A percentile compares a stretch with the other conserved stretches of the same genome.
These are phyloP conservation scores for Zosterops borbonicus DNA, from an alignment of 2,113 vertebrate species.

Conservation along the genomic window DNA sequence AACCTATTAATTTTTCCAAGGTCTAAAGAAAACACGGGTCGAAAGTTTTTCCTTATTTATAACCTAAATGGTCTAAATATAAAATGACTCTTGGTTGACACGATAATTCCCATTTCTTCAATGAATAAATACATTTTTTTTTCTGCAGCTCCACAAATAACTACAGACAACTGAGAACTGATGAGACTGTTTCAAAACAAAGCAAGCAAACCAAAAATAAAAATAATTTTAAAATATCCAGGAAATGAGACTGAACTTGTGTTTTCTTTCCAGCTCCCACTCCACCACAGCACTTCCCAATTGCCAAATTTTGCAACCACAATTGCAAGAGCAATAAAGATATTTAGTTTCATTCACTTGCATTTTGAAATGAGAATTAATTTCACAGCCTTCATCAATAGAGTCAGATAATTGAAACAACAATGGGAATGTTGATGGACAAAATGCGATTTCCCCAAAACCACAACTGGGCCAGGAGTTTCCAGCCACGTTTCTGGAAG, in stretches of 20 bases:
- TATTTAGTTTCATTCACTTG: not conserved
- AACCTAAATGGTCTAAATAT: not conserved
- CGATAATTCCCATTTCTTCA: not conserved
- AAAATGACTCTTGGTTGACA: not conserved
- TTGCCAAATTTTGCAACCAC: not conserved
- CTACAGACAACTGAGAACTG: not conserved
- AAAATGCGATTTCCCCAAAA: not conserved
- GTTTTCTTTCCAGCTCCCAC: not conserved
- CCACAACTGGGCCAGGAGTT: not conserved
- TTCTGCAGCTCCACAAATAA: not conserved
- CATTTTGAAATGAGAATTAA: slow-evolving; percentile 12
- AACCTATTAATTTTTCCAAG: not conserved
- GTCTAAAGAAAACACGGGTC: not conserved
- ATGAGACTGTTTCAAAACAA: not conserved
- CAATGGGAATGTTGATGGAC: not conserved
- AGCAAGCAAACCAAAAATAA: not conserved
- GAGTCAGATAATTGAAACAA: not conserved
- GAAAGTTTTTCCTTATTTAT: not conserved
- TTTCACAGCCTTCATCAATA: not conserved
- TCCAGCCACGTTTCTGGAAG: not conserved
- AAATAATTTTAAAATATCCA: not conserved
- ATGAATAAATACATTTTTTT: not conserved
- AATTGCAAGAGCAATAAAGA: not conserved
- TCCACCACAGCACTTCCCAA: not conserved
- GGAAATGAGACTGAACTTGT: not conserved